These are phyloP conservation scores for Polyommatus iphigenia DNA, from an alignment of 2,888 invertebrate species.

Conservation along the genomic window DNA sequence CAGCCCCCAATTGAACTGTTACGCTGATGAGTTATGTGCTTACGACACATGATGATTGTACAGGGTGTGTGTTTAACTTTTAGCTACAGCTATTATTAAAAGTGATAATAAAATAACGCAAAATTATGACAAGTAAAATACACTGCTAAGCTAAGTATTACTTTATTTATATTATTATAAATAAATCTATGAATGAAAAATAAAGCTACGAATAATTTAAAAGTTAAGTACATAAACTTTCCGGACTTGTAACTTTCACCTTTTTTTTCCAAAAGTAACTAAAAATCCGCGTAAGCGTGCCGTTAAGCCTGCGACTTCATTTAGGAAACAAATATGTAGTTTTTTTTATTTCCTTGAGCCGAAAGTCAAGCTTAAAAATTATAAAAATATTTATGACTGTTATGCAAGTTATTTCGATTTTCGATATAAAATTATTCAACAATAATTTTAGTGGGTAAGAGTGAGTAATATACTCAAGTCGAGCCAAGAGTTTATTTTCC, in stretches of 20 bases:
- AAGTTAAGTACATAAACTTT: background rate
- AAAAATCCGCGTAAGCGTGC: too few relatives aligned
- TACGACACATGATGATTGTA: slow-evolving; percentile 42
- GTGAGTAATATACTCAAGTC: too few relatives aligned
- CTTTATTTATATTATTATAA: background rate
- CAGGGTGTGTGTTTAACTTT: slow-evolving; percentile 44
- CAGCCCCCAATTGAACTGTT: slow-evolving; percentile 75
- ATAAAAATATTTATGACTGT: too few relatives aligned
- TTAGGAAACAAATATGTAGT: too few relatives aligned
- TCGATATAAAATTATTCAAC: too few relatives aligned
- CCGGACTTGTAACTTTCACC: background rate
- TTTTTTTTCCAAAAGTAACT: background rate
- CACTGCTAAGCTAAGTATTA: background rate
- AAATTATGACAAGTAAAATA: background rate
- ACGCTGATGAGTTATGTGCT: slow-evolving; percentile 73
- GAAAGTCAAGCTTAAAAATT: too few relatives aligned
- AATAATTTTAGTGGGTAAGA: too few relatives aligned
- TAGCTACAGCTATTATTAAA: background rate
- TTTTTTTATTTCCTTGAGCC: too few relatives aligned
- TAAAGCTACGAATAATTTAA: background rate
- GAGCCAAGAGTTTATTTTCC: background rate
- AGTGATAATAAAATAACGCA: background rate
- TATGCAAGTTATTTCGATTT: too few relatives aligned
- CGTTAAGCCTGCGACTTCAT: too few relatives aligned
- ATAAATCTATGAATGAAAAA: background rate